Base-by-base conservation (phyloP, 2,113 vertebrate genomes). In the Zosterops borbonicus region DNA sequence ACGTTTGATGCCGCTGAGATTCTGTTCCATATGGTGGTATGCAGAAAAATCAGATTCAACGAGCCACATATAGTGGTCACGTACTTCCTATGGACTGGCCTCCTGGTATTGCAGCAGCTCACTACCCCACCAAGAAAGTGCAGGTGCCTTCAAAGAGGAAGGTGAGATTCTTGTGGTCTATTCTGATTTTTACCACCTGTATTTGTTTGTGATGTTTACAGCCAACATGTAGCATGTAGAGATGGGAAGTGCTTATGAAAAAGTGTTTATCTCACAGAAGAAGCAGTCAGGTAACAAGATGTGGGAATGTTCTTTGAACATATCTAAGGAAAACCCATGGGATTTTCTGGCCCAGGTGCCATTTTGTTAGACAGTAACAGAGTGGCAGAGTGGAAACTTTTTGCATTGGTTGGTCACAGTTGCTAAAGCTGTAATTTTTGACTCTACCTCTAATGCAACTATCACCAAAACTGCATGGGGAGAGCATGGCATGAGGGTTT, bases 1-100 rank as follows among this genome's bases (percentile, higher is more conserved):
- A 97, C 89, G 95, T 93, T 97, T 95, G 96, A 91, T 96, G 90
- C 95, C 9, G 41, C 95, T 94, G 90, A 93, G 92, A 95, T 96
- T 93, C 92, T 88, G 27, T 94, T 95, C 92, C 95, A 94, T 96
- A 96, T 94, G 93, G 93, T 81, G 86, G 73, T 75, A 94, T 0
- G 3, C 53, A 92, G 86, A 4, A 11, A 90, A 93, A 92, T 81
- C 3, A 4, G 49, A 88, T 94, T 91, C 56, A 41, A 18, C 0
- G 12, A 2, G 10, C 56, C 41, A 84, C 4, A 7, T 94, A 97
- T 76, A 97, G 90, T 3, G 12, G 65, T 71, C 47, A 4, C 2
- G 4, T 55, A 17, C 50, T 91, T 23, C 37, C 62, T 93, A 58
- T 90, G 68, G 80, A 77, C 46, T 27, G 65, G 39, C 47, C 92